These are phyloP conservation scores for Lucilia cuprina DNA, from an alignment of 1,140 invertebrate species.

Conservation along the genomic window DNA sequence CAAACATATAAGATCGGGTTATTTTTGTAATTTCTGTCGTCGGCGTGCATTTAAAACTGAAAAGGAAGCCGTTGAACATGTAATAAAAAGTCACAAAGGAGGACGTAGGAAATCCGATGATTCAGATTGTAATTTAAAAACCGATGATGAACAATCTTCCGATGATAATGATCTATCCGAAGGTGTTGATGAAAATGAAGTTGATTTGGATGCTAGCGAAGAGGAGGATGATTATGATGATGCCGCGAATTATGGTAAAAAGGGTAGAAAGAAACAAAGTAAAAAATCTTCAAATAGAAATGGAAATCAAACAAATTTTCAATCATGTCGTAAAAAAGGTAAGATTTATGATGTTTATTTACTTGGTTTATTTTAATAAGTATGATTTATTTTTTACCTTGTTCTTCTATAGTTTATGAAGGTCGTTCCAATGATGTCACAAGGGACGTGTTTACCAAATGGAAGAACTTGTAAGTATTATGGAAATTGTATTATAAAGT, in stretches of 20 bases:
- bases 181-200: slow-evolving; percentile 43
- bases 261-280: background rate
- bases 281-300: background rate
- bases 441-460: background rate
- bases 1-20: slow-evolving; percentile 25
- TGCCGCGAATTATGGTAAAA: background rate
- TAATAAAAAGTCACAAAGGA: slow-evolving; percentile 16
- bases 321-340: slow-evolving; percentile 2
- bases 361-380: background rate
- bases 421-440: background rate
- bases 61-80: slow-evolving; percentile 26
- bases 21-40: slow-evolving; percentile 31
- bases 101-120: slow-evolving; percentile 43
- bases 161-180: slow-evolving; percentile 47
- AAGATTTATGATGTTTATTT: background rate
- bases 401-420: slow-evolving; percentile 23
- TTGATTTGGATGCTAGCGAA: background rate
- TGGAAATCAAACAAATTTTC: background rate
- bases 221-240: background rate
- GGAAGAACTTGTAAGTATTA: slow-evolving; percentile 40
- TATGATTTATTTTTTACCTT: background rate
- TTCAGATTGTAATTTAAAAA: slow-evolving; percentile 49
- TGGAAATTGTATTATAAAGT: background rate
- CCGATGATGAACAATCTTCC: slow-evolving; percentile 49
- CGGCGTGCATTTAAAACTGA: background rate